A percentile compares a stretch with the other conserved stretches of the same genome.
These are phyloP conservation scores for Ochropleura leucogaster DNA, from an alignment of 2,888 invertebrate species.

Conservation along the genomic window DNA sequence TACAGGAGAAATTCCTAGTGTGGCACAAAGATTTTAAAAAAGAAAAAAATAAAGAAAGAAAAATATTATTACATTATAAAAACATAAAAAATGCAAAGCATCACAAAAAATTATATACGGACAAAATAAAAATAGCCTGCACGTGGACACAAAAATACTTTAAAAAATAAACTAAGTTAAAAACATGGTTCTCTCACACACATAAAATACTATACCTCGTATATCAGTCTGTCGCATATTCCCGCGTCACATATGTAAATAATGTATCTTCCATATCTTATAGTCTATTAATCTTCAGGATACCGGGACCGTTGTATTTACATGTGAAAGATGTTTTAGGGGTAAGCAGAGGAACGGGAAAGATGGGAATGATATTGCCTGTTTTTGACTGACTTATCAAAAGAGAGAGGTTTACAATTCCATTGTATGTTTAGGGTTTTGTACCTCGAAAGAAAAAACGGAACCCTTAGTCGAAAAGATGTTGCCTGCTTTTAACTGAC, in stretches of 20 bases:
- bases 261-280: slow-evolving; percentile 67
- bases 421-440: too few species aligned
- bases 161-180: not conserved
- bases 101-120: too few species aligned
- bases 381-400: not conserved
- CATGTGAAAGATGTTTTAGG: slow-evolving; percentile 34
- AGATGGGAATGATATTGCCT: slow-evolving; percentile 5
- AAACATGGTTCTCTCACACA: not conserved
- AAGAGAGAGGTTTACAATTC: too few species aligned
- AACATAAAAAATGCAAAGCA: not conserved
- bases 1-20: too few species aligned
- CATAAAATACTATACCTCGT: not conserved
- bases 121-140: too few species aligned
- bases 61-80: too few species aligned
- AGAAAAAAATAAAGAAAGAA: too few species aligned
- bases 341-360: slow-evolving; percentile 23
- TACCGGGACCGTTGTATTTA: slow-evolving; percentile 37
- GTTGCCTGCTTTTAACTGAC: not conserved
- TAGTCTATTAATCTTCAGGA: slow-evolving; percentile 68
- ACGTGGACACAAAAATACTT: not conserved
- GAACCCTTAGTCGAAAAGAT: not conserved
- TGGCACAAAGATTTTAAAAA: too few species aligned
- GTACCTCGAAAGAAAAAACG: too few species aligned
- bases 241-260: slow-evolving; percentile 54
- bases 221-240: slow-evolving; percentile 23